Percentiles rank a stretch among this genome's conserved stretches.
Conservation (phyloP, 2,797 vertebrate species). For the Merluccius polli region DNA sequence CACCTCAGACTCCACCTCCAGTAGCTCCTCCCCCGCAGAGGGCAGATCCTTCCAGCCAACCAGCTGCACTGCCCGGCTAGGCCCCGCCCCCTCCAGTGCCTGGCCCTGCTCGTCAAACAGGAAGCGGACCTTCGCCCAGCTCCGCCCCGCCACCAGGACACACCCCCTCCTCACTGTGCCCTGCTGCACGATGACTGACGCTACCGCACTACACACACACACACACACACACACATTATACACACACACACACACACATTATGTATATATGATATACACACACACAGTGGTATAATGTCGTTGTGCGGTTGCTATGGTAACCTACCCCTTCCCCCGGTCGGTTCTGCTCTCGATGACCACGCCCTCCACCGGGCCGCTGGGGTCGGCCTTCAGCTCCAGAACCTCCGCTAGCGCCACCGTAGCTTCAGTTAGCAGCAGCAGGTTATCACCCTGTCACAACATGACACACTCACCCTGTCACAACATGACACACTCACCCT, state of each 20-base stretch:
- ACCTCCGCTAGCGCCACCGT: conserved; percentile 85
- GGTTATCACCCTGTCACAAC: conserved; percentile 80
- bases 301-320: not conserved
- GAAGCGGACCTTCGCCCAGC: conserved; percentile 90
- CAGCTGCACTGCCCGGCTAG: conserved; percentile 83
- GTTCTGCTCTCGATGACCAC: conserved; percentile 85
- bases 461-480: not conserved
- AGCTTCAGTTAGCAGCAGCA: conserved; percentile 85
- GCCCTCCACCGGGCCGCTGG: conserved; percentile 79
- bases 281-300: not conserved
- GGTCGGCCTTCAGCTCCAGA: conserved; percentile 87
- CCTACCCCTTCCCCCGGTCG: conserved; percentile 88
- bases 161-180: conserved; percentile 84
- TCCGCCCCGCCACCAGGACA: conserved; percentile 84
- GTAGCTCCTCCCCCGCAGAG: conserved; percentile 85
- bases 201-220: conserved; percentile 74
- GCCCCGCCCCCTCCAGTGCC: conserved; percentile 69
- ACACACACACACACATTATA: too few relatives aligned
- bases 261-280: conserved; percentile 52
- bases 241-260: not conserved
- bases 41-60: conserved; percentile 91
- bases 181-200: conserved; percentile 85
- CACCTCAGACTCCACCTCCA: conserved; percentile 96
- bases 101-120: conserved; percentile 71
- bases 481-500: not conserved